A percentile compares a stretch with the other conserved stretches of the same genome.
These are phyloP conservation scores for Andrena hattorfiana DNA, from an alignment of 2,888 invertebrate species.

Conservation along the genomic window DNA sequence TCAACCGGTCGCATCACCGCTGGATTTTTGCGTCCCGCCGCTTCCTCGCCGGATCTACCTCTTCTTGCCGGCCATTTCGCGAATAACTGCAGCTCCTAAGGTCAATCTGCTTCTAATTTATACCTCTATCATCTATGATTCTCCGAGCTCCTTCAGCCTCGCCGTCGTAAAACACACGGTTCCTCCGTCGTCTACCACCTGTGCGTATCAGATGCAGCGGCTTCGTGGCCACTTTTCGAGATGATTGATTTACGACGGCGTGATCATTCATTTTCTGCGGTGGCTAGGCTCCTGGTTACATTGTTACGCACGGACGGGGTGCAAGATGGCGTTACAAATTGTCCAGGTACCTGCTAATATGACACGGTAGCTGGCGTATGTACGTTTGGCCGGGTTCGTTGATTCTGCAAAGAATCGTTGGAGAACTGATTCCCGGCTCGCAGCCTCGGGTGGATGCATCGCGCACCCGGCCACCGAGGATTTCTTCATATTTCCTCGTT, in stretches of 20 bases:
- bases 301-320: slow-evolving; percentile 48
- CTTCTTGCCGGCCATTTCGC: slow-evolving; percentile 7
- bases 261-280: slow-evolving; percentile 76
- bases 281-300: slow-evolving; percentile 34
- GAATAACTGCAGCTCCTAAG: background rate
- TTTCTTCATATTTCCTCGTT: slow-evolving; percentile 13
- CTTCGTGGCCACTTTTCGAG: slow-evolving; percentile 40
- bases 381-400: slow-evolving; percentile 33
- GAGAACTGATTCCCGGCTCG: background rate
- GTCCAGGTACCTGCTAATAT: slow-evolving; percentile 76
- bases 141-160: background rate
- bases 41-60: background rate
- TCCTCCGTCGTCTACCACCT: slow-evolving; percentile 29
- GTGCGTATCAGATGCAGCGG: slow-evolving; percentile 14
- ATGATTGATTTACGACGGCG: slow-evolving; percentile 82
- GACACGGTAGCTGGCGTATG: slow-evolving; percentile 52
- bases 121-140: background rate
- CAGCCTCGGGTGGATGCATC: background rate
- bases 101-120: slow-evolving; percentile 32
- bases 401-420: slow-evolving; percentile 23
- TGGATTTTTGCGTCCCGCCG: slow-evolving; percentile 22
- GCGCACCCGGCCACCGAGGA: background rate
- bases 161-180: slow-evolving; percentile 16
- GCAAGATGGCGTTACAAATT: slow-evolving; percentile 76
- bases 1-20: too few relatives aligned